phyloP scores from a whole-genome alignment of 2,113 vertebrate species.

The Semicossyphus pulcher region DNA sequence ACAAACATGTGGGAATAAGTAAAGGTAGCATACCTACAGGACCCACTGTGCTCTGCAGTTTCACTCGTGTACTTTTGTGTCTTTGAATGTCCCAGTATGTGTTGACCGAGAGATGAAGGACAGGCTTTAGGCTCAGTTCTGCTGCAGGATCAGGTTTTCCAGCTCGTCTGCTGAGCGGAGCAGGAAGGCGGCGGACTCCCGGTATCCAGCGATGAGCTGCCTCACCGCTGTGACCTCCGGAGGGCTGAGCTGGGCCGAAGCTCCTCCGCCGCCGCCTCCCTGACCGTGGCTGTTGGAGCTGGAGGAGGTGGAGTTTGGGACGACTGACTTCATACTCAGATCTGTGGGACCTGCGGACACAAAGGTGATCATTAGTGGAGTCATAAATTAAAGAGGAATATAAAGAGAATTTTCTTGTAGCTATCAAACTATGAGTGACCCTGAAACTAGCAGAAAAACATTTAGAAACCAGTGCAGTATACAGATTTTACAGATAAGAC shows the following conservation, averaged over 20 bases:
- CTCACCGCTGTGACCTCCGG: slow-evolving; percentile 97
- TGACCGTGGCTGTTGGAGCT: slow-evolving; percentile 90
- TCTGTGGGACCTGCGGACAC: slow-evolving; percentile 92
- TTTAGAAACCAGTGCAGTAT: no score
- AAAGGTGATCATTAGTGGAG: no score
- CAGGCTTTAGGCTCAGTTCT: slow-evolving; percentile 89
- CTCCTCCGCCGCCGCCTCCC: slow-evolving; percentile 88
- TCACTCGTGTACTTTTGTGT: slow-evolving; percentile 62
- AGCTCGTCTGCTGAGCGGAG: slow-evolving; percentile 98
- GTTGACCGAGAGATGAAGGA: slow-evolving; percentile 45
- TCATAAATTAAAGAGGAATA: no score
- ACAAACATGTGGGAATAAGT: slow-evolving; percentile 56
- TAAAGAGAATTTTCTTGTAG: no score
- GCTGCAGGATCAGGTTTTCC: slow-evolving; percentile 99
- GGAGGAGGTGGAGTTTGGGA: slow-evolving; percentile 89
- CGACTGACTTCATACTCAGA: slow-evolving; percentile 98
- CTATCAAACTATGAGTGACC: no score
- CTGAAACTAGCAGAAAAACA: no score
- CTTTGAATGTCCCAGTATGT: slow-evolving; percentile 48
- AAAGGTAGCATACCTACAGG: slow-evolving; percentile 62
- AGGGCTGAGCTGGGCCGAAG: slow-evolving; percentile 95
- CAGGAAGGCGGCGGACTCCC: slow-evolving; percentile 97
- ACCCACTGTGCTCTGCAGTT: slow-evolving; percentile 67
- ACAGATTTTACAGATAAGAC: no score
- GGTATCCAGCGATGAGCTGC: slow-evolving; percentile 97